Percentiles rank a stretch among this genome's conserved stretches.
Conservation (phyloP, 2,888 invertebrate species). For the Hemithea aestivaria region DNA sequence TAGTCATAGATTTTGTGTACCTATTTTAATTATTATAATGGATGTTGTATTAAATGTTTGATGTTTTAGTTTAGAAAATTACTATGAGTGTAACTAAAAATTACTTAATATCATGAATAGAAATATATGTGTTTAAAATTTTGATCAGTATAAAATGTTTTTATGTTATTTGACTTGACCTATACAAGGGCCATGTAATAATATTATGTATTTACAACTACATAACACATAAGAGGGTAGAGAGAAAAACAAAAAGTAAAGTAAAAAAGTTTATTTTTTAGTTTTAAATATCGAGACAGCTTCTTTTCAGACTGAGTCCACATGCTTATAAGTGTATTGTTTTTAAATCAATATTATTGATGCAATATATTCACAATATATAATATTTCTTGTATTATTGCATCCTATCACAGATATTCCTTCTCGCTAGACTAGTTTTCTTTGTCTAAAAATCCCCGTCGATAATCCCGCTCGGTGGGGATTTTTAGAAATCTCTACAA, state of each 20-base stretch:
- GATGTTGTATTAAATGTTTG: constrained; percentile 8
- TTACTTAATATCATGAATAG: too few species aligned
- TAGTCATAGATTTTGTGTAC: not conserved
- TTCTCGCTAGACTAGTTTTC: too few species aligned
- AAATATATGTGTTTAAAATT: too few species aligned
- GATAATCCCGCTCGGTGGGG: too few species aligned
- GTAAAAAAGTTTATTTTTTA: not conserved
- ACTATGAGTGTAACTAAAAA: constrained; percentile 1
- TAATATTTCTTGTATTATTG: constrained; percentile 1
- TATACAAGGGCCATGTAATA: too few species aligned
- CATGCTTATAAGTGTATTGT: constrained; percentile 6
- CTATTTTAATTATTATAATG: constrained; percentile 1
- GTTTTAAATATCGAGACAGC: too few species aligned
- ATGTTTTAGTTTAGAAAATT: constrained; percentile 1
- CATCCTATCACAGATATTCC: constrained; percentile 14
- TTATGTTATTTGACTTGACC: too few species aligned
- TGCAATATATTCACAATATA: constrained; percentile 23
- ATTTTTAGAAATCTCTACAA: too few species aligned
- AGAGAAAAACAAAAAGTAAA: constrained; percentile 29
- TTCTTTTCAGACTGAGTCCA: constrained; percentile 3
- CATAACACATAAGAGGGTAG: constrained; percentile 34
- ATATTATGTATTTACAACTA: too few species aligned
- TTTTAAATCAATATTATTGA: constrained; percentile 8
- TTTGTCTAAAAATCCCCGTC: too few species aligned
- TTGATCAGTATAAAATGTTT: too few species aligned